Evolutionary conservation across 2,797 vertebrate species (phyloP).

Genomic region (Thripadectes ignobilis): DNA sequence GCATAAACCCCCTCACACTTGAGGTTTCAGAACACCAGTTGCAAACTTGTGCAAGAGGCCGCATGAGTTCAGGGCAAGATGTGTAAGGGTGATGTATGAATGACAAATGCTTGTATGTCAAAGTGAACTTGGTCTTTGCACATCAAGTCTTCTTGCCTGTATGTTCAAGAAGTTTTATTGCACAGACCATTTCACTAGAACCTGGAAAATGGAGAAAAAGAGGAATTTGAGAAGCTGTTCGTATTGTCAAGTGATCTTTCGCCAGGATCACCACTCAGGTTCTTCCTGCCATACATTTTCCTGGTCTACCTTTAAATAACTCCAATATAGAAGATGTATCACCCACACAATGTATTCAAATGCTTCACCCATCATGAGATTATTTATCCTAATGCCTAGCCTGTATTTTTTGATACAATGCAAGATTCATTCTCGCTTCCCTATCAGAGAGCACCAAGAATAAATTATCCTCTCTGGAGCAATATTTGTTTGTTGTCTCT

Average conservation of each 20-base stretch:
- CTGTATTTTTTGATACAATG: background rate
- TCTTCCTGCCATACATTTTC: background rate
- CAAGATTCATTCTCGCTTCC: background rate
- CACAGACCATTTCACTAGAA: background rate
- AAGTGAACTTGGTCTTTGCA: background rate
- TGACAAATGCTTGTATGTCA: fast-evolving
- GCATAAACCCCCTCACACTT: fast-evolving
- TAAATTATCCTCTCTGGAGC: background rate
- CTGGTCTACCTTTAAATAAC: background rate
- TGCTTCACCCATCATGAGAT: background rate
- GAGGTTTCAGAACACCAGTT: background rate
- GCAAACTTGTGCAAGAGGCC: background rate
- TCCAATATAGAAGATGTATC: background rate
- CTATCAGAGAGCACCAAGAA: background rate
- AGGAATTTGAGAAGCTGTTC: background rate
- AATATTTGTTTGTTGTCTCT: background rate
- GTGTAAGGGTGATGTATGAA: fast-evolving
- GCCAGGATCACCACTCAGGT: background rate
- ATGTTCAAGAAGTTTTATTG: background rate
- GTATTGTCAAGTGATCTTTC: fast-evolving
- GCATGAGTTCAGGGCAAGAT: background rate
- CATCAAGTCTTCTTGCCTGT: background rate
- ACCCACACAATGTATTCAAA: background rate
- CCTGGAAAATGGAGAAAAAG: background rate
- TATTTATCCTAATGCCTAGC: background rate